These are phyloP conservation scores for Apotomis betuletana DNA, from an alignment of 2,888 invertebrate genomes.

Conservation along the genomic window DNA sequence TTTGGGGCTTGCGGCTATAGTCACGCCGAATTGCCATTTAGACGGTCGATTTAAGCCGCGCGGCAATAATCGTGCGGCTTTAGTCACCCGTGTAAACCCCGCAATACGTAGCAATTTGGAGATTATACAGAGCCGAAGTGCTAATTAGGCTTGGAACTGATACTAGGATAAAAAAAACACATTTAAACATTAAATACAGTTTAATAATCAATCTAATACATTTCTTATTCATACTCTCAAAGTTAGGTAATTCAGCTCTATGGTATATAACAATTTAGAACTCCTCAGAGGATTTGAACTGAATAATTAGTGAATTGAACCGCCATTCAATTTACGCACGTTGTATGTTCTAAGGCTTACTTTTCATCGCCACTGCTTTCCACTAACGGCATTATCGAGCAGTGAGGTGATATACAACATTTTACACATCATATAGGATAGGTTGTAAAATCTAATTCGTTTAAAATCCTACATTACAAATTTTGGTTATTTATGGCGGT, in stretches of 20 bases:
- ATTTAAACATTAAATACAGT: slow-evolving; percentile 35
- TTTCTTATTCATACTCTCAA: slow-evolving; percentile 42
- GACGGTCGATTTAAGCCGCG: slow-evolving; percentile 42
- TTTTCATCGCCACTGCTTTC: too few species aligned
- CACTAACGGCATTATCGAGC: too few species aligned
- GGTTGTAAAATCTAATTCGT: slow-evolving; percentile 3
- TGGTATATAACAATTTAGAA: slow-evolving; percentile 2
- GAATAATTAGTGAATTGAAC: too few species aligned
- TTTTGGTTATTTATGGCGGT: neutral
- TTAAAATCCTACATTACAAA: neutral
- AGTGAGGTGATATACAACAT: neutral
- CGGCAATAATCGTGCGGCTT: slow-evolving; percentile 54
- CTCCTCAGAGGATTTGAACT: neutral
- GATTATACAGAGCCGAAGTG: too few species aligned
- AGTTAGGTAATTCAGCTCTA: slow-evolving; percentile 24
- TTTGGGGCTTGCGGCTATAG: slow-evolving; percentile 16
- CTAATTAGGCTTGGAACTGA: too few species aligned
- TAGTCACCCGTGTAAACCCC: too few species aligned
- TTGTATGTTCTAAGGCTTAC: too few species aligned
- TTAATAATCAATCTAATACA: slow-evolving; percentile 44
- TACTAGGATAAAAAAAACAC: slow-evolving; percentile 10
- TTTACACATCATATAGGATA: slow-evolving; percentile 5
- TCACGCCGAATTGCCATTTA: slow-evolving; percentile 13
- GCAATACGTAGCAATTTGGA: too few species aligned
- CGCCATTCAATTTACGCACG: too few species aligned